Percentiles rank a stretch among this genome's conserved stretches.
Evolutionary conservation across 30 jellyfish, hydroid and myxozoan genomes (phyloP).

Genomic region (Haliclystus octoradiatus): DNA sequence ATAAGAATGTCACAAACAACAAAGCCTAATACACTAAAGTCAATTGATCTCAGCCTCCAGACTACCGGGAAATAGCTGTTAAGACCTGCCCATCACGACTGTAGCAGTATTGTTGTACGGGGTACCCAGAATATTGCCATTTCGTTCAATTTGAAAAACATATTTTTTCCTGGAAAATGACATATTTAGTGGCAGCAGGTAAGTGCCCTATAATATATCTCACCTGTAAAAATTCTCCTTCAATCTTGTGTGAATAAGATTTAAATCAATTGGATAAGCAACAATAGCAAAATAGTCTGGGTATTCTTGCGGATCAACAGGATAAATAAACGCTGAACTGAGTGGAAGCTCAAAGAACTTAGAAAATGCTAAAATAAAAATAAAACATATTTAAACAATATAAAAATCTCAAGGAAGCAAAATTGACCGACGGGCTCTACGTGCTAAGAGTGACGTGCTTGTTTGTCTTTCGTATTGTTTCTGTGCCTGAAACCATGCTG

Average conservation of each 20-base stretch:
- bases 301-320: constrained; percentile 79
- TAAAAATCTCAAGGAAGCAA: not conserved
- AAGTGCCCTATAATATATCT: not conserved
- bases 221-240: constrained; percentile 69
- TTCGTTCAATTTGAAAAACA: too few relatives aligned
- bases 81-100: too few relatives aligned
- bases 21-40: not conserved
- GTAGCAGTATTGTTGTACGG: too few relatives aligned
- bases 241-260: constrained; percentile 56
- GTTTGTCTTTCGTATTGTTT: too few relatives aligned
- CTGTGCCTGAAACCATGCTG: too few relatives aligned
- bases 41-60: too few relatives aligned
- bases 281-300: constrained; percentile 67
- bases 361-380: not conserved
- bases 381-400: not conserved
- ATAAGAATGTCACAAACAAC: not conserved
- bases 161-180: too few relatives aligned
- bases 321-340: constrained; percentile 75
- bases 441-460: too few relatives aligned
- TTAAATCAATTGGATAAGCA: constrained; percentile 79
- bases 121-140: too few relatives aligned
- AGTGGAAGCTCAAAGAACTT: constrained; percentile 64
- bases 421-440: too few relatives aligned
- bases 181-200: not conserved
- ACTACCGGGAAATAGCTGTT: too few relatives aligned